A percentile compares a stretch with the other conserved stretches of the same genome.
Evolutionary conservation across 2,888 invertebrate species (phyloP).

Genomic region (Atrina japonica): DNA sequence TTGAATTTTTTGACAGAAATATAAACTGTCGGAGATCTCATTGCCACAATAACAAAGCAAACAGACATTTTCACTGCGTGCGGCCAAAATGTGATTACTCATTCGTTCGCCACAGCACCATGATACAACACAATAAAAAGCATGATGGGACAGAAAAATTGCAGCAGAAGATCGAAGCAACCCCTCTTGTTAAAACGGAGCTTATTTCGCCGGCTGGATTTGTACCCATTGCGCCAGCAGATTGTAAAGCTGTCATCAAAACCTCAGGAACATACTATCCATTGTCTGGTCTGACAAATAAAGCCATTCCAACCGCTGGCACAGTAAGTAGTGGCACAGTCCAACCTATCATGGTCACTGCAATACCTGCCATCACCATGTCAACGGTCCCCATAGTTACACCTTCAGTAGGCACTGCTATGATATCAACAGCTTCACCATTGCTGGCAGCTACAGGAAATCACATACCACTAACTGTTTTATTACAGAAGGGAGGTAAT

Average conservation of each 20-base stretch:
- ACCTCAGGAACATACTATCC: conserved; percentile 96
- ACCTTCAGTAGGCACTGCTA: background rate
- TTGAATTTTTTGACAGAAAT: conserved; percentile 90
- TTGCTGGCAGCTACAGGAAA: conserved; percentile 39
- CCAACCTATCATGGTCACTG: conserved; percentile 26
- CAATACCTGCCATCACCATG: conserved; percentile 20
- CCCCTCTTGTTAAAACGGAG: conserved; percentile 14
- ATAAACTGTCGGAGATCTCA: conserved; percentile 86
- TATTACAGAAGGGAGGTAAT: conserved; percentile 63
- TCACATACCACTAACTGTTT: conserved; percentile 58
- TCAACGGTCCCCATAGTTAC: conserved; percentile 27
- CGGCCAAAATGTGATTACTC: conserved; percentile 87
- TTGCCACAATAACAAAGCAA: conserved; percentile 87
- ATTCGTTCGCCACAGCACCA: conserved; percentile 88
- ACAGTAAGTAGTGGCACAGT: conserved; percentile 23
- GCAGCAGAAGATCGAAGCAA: background rate
- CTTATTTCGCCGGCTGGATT: conserved; percentile 22
- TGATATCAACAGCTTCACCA: conserved; percentile 29
- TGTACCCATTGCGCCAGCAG: conserved; percentile 56
- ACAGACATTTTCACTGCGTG: conserved; percentile 89
- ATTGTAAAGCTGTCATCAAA: conserved; percentile 83
- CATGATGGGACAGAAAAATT: conserved; percentile 79
- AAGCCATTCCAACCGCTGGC: conserved; percentile 19
- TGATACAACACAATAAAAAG: conserved; percentile 87
- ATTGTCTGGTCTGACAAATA: conserved; percentile 79